Evolutionary conservation across 1,140 invertebrate genomes (phyloP), one percentile per base, ranked within the genome.

Genomic region (Dinothrombium tinctorium): DNA sequence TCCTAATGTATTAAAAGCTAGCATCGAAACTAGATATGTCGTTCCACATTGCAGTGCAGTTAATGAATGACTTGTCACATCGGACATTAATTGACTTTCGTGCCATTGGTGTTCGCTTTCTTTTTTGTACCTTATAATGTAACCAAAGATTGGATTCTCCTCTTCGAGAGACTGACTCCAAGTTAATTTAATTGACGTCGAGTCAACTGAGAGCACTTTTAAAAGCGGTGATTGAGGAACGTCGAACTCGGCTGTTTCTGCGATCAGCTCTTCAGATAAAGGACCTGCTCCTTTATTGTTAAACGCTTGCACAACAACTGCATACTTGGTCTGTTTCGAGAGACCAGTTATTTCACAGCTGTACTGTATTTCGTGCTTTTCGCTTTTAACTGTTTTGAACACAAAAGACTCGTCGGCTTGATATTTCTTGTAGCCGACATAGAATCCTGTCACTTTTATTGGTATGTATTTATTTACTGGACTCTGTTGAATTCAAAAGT

Each of bases 231-330:
- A 4, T 2, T 8, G 7, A 14, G 37, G 37, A 2, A 11, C 12
- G 26, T 38, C 37, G 17, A 25, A 38, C 14, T 38, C 37, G 11
- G 24, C 17, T 11, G 37, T 38, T 25, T 4, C 2, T 6, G 17
- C 11, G 26, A 23, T 23, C 12, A 26, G 8, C 33, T 47, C 46
- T 20, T 51, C 49, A 7, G 47, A 44, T 2, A 44, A 35, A 2
- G 61, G 60, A 4, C 64, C 62, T 19, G 62, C 57, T 4, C 64
- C 63, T 39, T 57, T 45, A 6, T 33, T 42, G 42, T 62, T 64
- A 40, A 55, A 62, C 5, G 60, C 82, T 56, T 90, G 82, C 0
- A 94, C 78, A 8, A 52, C 40, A 21, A 53, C 39, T 11, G 32
- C 37, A 37, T 53, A 53, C 19, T 48, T 47, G 14, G 48, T 48